Conservation (phyloP, 2,113 vertebrate species). For the Syngnathus scovelli region DNA sequence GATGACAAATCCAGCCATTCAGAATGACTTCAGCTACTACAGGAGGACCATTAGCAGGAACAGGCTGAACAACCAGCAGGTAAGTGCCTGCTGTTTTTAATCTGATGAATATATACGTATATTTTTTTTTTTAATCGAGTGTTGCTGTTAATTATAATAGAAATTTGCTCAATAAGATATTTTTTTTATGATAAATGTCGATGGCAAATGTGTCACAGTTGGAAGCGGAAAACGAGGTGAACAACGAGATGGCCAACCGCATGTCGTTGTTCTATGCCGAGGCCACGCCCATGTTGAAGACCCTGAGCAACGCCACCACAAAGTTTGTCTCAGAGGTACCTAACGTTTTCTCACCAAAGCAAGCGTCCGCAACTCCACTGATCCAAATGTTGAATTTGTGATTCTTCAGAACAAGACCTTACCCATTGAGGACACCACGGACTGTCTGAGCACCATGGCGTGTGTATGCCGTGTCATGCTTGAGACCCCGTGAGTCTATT, state of each 20-base stretch:
- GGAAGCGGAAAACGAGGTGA: conserved; percentile 85
- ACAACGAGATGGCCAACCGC: conserved; percentile 91
- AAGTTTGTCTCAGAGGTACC: conserved; percentile 87
- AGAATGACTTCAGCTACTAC: conserved; percentile 91
- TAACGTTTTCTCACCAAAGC: neutral
- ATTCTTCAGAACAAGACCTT: conserved; percentile 84
- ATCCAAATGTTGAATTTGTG: neutral
- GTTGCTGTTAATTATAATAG: no score
- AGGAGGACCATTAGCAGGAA: conserved; percentile 87
- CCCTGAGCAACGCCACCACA: conserved; percentile 87
- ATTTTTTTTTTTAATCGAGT: no score
- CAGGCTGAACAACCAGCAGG: conserved; percentile 85
- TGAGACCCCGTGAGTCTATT: conserved; percentile 85
- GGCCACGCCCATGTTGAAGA: conserved; percentile 92
- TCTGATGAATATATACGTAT: no score
- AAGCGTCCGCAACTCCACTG: neutral
- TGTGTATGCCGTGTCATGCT: conserved; percentile 91
- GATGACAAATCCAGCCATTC: conserved; percentile 92
- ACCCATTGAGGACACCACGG: conserved; percentile 90
- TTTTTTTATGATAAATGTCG: no score
- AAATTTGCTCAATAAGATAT: no score
- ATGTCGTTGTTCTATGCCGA: conserved; percentile 91
- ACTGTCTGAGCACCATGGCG: conserved; percentile 94
- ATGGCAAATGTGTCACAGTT: conserved; percentile 56
- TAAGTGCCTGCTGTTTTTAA: conserved; percentile 33